These are phyloP conservation scores for Strix uralensis DNA, from an alignment of 2,113 vertebrate genomes.

Conservation along the genomic window DNA sequence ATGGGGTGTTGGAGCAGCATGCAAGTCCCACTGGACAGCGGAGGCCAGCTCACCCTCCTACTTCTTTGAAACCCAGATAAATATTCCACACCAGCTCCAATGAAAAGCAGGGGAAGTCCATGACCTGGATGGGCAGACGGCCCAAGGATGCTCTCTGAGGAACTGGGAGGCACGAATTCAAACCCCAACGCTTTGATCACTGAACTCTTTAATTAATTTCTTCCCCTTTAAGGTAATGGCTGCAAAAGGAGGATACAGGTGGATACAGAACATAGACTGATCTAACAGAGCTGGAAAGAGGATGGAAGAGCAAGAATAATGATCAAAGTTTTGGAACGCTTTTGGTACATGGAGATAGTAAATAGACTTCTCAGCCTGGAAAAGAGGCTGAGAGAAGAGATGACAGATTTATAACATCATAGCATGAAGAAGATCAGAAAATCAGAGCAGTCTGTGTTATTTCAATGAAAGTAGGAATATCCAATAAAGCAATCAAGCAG, in stretches of 20 bases:
- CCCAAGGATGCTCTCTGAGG: not conserved
- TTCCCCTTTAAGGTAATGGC: not conserved
- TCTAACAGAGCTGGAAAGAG: not conserved
- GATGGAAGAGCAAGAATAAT: not conserved
- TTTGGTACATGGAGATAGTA: not conserved
- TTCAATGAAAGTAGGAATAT: not conserved
- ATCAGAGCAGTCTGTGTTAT: not conserved
- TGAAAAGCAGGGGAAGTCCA: not conserved
- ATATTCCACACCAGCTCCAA: not conserved
- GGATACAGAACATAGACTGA: not conserved
- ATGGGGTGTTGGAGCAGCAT: not conserved
- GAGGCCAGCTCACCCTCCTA: not conserved
- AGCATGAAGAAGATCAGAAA: not conserved
- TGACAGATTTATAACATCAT: not conserved
- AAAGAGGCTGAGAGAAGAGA: not conserved
- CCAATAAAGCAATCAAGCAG: not conserved
- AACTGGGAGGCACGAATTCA: not conserved
- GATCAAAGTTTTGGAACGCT: not conserved
- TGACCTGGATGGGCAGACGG: not conserved
- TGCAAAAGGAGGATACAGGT: not conserved
- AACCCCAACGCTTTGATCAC: not conserved
- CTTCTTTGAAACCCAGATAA: not conserved
- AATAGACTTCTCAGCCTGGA: not conserved
- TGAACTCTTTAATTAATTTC: not conserved
- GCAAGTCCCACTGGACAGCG: not conserved